These are phyloP conservation scores for Octodonta nipae DNA, from an alignment of 2,888 invertebrate genomes.

Conservation along the genomic window DNA sequence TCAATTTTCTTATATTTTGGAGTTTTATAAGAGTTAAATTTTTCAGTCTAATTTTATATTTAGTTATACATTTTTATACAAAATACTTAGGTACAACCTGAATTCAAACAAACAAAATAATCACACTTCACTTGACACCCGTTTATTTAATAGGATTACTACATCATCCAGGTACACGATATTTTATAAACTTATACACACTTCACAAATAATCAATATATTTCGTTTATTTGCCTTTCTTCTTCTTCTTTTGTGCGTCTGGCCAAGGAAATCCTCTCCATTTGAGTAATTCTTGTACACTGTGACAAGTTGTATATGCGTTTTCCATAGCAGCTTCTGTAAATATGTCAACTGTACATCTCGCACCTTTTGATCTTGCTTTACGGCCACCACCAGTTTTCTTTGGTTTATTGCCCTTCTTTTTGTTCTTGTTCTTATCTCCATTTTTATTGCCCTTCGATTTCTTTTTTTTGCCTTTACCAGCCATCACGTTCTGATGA, in stretches of 20 bases:
- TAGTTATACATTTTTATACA: too few relatives aligned
- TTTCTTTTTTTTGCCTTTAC: slow-evolving; percentile 22
- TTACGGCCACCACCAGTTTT: slow-evolving; percentile 20
- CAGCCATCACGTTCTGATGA: slow-evolving; percentile 14
- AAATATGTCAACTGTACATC: slow-evolving; percentile 70
- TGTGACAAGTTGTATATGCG: slow-evolving; percentile 86
- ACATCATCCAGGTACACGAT: too few relatives aligned
- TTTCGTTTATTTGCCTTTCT: slow-evolving; percentile 63
- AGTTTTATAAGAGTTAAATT: too few relatives aligned
- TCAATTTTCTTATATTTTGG: too few relatives aligned
- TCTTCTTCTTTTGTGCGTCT: slow-evolving; percentile 75
- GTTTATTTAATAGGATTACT: too few relatives aligned
- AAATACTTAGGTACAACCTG: too few relatives aligned
- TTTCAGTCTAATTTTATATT: too few relatives aligned
- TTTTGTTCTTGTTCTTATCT: slow-evolving; percentile 17
- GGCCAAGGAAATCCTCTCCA: slow-evolving; percentile 83
- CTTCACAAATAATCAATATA: too few relatives aligned
- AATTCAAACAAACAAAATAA: too few relatives aligned
- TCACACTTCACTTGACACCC: too few relatives aligned
- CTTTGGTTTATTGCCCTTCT: slow-evolving; percentile 15
- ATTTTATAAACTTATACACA: too few relatives aligned
- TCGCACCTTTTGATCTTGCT: slow-evolving; percentile 35
- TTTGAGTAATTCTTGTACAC: slow-evolving; percentile 75
- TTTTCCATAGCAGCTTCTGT: slow-evolving; percentile 87
- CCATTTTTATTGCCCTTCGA: slow-evolving; percentile 17